phyloP scores from a whole-genome alignment of 2,113 vertebrate species.

The cat (Felis catus) region F.catus_Fca126_mat1.0 CM031419.1:148008501-148009000 shows the following conservation, averaged over 20 bases:
- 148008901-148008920: slow-evolving; percentile 40
- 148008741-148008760: too few species aligned
- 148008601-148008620: slow-evolving; percentile 19
- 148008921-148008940: slow-evolving; percentile 20
- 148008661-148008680: too few species aligned
- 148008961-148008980: background rate
- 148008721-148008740: too few species aligned
- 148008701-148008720: too few species aligned
- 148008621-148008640: slow-evolving; percentile 47
- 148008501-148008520: slow-evolving; percentile 19
- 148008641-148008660: slow-evolving; percentile 30
- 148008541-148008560: slow-evolving; percentile 16
- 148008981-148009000: slow-evolving; percentile 20
- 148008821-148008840: too few species aligned
- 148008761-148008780: too few species aligned
- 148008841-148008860: too few species aligned
- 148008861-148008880: too few species aligned
- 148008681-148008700: too few species aligned
- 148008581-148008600: slow-evolving; percentile 35
- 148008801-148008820: too few species aligned
- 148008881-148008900: too few species aligned
- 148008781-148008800: too few species aligned
- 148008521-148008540: slow-evolving; percentile 39
- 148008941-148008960: background rate
- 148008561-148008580: background rate